phyloP scores from a whole-genome alignment of 2,113 vertebrate genomes.

The Capra hircus region DNA sequence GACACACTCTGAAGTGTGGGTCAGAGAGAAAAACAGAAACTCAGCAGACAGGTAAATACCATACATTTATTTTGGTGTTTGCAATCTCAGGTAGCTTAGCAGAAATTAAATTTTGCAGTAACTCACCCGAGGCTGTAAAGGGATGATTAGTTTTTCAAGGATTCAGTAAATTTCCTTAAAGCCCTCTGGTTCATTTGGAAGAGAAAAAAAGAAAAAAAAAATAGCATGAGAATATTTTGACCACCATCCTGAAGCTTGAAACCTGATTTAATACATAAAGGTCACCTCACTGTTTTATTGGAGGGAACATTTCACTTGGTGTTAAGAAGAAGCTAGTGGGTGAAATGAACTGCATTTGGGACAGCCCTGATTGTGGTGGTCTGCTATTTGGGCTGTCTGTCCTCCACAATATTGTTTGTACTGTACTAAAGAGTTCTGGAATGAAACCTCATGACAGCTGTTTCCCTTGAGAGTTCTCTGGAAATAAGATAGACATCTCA shows the following conservation, averaged over 20 bases:
- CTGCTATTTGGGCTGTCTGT: neutral
- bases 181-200: slow-evolving; percentile 31
- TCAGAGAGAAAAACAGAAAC: neutral
- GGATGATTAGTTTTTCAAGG: slow-evolving; percentile 60
- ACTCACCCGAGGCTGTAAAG: slow-evolving; percentile 37
- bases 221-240: slow-evolving; percentile 45
- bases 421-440: slow-evolving; percentile 38
- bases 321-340: neutral
- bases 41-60: neutral
- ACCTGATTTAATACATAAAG: slow-evolving; percentile 36
- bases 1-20: neutral
- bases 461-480: slow-evolving; percentile 31
- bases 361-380: neutral
- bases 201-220: neutral
- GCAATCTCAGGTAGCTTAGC: neutral
- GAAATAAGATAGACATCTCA: slow-evolving; percentile 55
- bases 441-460: slow-evolving; percentile 44
- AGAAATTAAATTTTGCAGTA: slow-evolving; percentile 56
- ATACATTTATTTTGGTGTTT: neutral
- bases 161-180: slow-evolving; percentile 55
- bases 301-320: neutral
- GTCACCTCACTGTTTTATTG: neutral
- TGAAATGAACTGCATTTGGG: neutral
- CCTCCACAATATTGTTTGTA: neutral
- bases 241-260: slow-evolving; percentile 23